A percentile compares a stretch with the other conserved stretches of the same genome.
Evolutionary conservation across 2,888 invertebrate genomes (phyloP).

Genomic region (Poecilobothrus nobilitatus): DNA sequence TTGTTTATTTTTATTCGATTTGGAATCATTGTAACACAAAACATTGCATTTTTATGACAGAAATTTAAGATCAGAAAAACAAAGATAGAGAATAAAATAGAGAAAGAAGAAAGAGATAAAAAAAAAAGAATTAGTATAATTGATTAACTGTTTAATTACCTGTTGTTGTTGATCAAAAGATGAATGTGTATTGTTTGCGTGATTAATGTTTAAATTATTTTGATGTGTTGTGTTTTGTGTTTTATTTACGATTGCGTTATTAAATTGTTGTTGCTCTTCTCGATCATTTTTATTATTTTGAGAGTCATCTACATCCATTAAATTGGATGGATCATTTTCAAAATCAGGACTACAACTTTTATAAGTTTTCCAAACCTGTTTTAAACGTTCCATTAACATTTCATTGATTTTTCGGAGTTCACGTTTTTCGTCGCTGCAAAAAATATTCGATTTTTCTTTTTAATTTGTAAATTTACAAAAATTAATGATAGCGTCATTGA

Average conservation of each 20-base stretch:
- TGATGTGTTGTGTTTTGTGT: background rate
- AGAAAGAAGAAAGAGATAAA: slow-evolving; percentile 21
- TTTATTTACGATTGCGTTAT: background rate
- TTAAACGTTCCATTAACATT: slow-evolving; percentile 40
- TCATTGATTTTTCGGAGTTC: slow-evolving; percentile 40
- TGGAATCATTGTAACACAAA: background rate
- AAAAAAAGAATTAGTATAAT: slow-evolving; percentile 19
- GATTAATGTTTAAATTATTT: background rate
- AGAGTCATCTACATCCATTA: background rate
- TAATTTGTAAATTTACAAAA: background rate
- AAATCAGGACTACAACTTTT: slow-evolving; percentile 30
- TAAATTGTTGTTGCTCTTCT: background rate
- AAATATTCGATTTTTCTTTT: slow-evolving; percentile 12
- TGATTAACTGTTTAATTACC: slow-evolving; percentile 29
- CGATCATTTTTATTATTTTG: background rate
- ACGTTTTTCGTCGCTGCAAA: slow-evolving; percentile 36
- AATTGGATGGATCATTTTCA: background rate
- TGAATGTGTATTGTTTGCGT: background rate
- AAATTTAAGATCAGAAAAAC: slow-evolving; percentile 13
- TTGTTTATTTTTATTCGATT: no score
- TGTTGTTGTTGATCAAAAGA: slow-evolving; percentile 14
- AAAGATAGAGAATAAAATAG: slow-evolving; percentile 17
- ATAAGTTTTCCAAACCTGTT: slow-evolving; percentile 41
- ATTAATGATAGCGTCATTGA: no score
- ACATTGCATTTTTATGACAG: slow-evolving; percentile 7